Evolutionary conservation across 2,888 invertebrate species (phyloP).

Genomic region (Poecilus cupreus): DNA sequence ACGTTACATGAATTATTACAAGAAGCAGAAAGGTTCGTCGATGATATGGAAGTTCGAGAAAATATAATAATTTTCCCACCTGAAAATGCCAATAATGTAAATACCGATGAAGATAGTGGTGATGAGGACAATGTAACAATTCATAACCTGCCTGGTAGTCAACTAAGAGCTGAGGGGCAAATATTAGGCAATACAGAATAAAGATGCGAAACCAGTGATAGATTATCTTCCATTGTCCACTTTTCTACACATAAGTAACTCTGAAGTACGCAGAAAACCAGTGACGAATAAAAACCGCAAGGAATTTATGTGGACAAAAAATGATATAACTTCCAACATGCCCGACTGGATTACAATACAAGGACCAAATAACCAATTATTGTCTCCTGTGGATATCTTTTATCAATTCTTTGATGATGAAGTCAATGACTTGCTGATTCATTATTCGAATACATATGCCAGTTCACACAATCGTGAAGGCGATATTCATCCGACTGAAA

Average conservation of each 20-base stretch:
- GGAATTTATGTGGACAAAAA: constrained; percentile 12
- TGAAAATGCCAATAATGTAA: too few relatives aligned
- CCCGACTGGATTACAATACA: neutral
- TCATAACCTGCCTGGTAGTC: constrained; percentile 13
- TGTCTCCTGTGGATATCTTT: constrained; percentile 24
- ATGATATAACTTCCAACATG: constrained; percentile 8
- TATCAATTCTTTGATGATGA: constrained; percentile 1
- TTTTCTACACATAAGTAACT: constrained; percentile 39
- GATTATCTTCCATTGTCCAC: constrained; percentile 53
- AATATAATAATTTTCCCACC: too few relatives aligned
- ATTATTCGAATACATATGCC: neutral
- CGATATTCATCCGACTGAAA: too few relatives aligned
- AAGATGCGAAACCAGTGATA: constrained; percentile 8
- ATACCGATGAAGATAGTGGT: too few relatives aligned
- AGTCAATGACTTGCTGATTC: constrained; percentile 13
- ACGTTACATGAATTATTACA: too few relatives aligned
- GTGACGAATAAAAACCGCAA: neutral
- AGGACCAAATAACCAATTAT: neutral
- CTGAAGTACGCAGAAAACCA: too few relatives aligned
- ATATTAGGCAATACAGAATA: neutral
- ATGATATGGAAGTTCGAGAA: too few relatives aligned
- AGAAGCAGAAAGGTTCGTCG: too few relatives aligned
- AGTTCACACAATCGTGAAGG: too few relatives aligned
- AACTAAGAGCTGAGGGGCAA: constrained; percentile 18
- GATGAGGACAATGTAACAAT: constrained; percentile 40